These are phyloP conservation scores for Chloebia gouldiae DNA, from an alignment of 2,113 vertebrate species.

Conservation along the genomic window DNA sequence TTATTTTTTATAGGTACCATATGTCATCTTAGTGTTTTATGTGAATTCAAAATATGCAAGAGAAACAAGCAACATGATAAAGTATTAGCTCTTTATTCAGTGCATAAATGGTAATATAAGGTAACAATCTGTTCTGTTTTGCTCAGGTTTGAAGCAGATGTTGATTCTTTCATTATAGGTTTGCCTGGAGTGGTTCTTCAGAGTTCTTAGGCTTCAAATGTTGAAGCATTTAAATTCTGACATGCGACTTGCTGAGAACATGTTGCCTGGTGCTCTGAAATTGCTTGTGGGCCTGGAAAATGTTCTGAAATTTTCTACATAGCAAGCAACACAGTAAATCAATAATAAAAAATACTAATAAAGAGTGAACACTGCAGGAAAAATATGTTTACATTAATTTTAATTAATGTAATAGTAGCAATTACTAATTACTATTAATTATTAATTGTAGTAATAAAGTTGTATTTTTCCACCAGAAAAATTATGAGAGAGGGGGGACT, in stretches of 20 bases:
- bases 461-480: not conserved
- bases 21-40: not conserved
- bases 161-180: not conserved
- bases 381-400: not conserved
- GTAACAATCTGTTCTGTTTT: not conserved
- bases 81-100: not conserved
- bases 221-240: not conserved
- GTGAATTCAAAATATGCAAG: not conserved
- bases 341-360: not conserved
- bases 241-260: not conserved
- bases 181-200: not conserved
- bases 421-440: not conserved
- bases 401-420: not conserved
- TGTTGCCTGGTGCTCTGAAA: not conserved
- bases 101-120: not conserved
- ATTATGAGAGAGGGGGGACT: rapidly evolving
- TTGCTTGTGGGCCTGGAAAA: not conserved
- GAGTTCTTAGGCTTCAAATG: not conserved
- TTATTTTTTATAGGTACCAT: not conserved
- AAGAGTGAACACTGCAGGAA: not conserved
- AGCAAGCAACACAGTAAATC: not conserved
- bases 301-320: not conserved
- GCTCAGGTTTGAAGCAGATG: not conserved
- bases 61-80: not conserved
- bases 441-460: not conserved